These are phyloP conservation scores for Isaurus tuberculatus DNA, from an alignment of 92 coral and sea anemone species.

Conservation along the genomic window DNA sequence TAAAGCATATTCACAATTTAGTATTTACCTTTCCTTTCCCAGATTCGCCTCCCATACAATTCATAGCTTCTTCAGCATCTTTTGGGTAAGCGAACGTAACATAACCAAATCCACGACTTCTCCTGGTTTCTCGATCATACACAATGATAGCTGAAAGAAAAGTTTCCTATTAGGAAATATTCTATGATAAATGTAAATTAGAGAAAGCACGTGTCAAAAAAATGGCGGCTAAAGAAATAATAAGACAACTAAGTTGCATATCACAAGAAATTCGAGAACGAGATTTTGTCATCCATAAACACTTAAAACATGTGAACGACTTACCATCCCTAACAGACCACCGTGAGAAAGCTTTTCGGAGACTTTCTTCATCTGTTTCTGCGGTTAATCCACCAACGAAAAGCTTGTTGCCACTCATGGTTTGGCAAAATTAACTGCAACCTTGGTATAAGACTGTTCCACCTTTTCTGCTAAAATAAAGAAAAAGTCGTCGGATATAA, in stretches of 20 bases:
- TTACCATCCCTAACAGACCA: slow-evolving; percentile 49
- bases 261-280: background rate
- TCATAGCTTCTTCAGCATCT: slow-evolving; percentile 93
- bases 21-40: slow-evolving; percentile 78
- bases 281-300: background rate
- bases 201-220: too few species aligned
- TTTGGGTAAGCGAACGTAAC: slow-evolving; percentile 77
- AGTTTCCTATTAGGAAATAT: background rate
- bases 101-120: slow-evolving; percentile 96
- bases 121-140: slow-evolving; percentile 86
- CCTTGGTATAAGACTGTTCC: too few species aligned
- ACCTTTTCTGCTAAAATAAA: background rate
- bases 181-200: too few species aligned
- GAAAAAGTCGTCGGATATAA: too few species aligned
- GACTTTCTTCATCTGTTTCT: slow-evolving; percentile 42
- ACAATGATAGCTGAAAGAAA: slow-evolving; percentile 82
- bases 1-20: too few species aligned
- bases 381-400: slow-evolving; percentile 38
- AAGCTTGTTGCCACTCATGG: slow-evolving; percentile 24
- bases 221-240: too few species aligned
- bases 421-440: background rate
- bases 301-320: too few species aligned
- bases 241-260: too few species aligned
- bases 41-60: slow-evolving; percentile 82
- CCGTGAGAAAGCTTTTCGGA: slow-evolving; percentile 33